Base-by-base conservation (phyloP, 1,140 invertebrate genomes). In the Drosophila littoralis region DNA sequence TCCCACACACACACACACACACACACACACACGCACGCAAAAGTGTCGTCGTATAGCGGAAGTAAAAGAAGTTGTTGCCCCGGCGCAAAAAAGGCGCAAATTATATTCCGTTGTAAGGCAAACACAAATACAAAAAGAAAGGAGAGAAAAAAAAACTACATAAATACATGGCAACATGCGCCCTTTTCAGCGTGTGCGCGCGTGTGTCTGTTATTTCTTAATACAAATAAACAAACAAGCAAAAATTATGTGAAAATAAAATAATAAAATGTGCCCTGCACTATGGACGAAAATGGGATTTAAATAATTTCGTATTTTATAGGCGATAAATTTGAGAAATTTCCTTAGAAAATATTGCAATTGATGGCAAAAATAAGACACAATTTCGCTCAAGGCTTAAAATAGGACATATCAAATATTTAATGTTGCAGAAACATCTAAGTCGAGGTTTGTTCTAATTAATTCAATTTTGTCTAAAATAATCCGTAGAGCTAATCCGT, bases 31-130 rank as follows among this genome's bases (percentile, higher is more conserved):
- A 12, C 48, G 33, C 12, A 10, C 15, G 65, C 69, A 86, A 82
- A 82, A 86, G 83, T 88, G 83, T 88, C 83, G 79, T 88, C 64
- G 79, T 79, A 77, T 83, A 75, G 83, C 83, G 83, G 83, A 86
- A 88, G 83, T 86, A 69, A 86, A 83, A 83, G 83, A 86, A 83
- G 84, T 83, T 86, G 83, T 75, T 63, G 72, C 66, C 70, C 66
- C 45, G 17, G 45, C 60, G 59, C 36, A 61, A 83, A 77, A 73
- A 67, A 81, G 81, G 76, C 80, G 65, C 79, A 88, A 88, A 86
- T 88, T 86, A 83, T 86, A 82, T 86, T 82, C 75, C 73, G 83
- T 82, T 88, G 83, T 86, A 80, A 75, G 74, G 75, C 76, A 86
- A 88, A 86, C 64, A 75, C 48, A 70, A 79, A 81, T 54, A 48